phyloP scores from a whole-genome alignment of 2,888 invertebrate genomes.

The Netelia fuscicornis region DNA sequence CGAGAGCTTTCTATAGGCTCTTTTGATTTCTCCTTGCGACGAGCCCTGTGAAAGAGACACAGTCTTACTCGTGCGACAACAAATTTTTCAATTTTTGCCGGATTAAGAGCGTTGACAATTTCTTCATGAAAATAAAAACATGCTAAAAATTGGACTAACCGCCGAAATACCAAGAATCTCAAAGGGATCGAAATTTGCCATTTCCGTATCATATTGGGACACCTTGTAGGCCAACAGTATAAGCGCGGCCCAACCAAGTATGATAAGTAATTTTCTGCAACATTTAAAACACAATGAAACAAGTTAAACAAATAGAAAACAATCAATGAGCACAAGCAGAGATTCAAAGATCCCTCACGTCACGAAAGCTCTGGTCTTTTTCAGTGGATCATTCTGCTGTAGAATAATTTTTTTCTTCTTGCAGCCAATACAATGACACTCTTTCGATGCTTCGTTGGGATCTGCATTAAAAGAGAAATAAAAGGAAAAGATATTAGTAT shows the following conservation, averaged over 20 bases:
- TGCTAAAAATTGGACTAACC: conserved; percentile 84
- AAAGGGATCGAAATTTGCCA: conserved; percentile 99
- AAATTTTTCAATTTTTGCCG: background rate
- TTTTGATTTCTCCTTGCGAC: conserved; percentile 95
- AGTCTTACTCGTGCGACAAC: background rate
- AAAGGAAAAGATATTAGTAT: background rate
- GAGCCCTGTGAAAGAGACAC: conserved; percentile 88
- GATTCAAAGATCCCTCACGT: conserved; percentile 84
- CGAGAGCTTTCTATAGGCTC: conserved; percentile 97
- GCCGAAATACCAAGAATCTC: conserved; percentile 96
- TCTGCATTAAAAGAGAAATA: conserved; percentile 86
- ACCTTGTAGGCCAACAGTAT: conserved; percentile 95
- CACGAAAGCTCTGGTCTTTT: conserved; percentile 91
- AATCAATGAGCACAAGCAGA: background rate
- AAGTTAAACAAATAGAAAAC: background rate
- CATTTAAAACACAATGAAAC: conserved; percentile 6
- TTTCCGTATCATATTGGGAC: conserved; percentile 98
- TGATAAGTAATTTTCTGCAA: conserved; percentile 91
- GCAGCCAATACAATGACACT: conserved; percentile 96
- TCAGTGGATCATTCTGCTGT: conserved; percentile 95
- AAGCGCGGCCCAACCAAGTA: conserved; percentile 93
- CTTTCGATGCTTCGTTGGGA: conserved; percentile 90
- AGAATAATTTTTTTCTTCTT: conserved; percentile 92
- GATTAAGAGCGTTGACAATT: too few relatives aligned
- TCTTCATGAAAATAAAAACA: too few relatives aligned